Evolutionary conservation across 2,888 invertebrate species (phyloP), one percentile per base, ranked within the genome.

Genomic region (Dicranocentrus wangi): DNA sequence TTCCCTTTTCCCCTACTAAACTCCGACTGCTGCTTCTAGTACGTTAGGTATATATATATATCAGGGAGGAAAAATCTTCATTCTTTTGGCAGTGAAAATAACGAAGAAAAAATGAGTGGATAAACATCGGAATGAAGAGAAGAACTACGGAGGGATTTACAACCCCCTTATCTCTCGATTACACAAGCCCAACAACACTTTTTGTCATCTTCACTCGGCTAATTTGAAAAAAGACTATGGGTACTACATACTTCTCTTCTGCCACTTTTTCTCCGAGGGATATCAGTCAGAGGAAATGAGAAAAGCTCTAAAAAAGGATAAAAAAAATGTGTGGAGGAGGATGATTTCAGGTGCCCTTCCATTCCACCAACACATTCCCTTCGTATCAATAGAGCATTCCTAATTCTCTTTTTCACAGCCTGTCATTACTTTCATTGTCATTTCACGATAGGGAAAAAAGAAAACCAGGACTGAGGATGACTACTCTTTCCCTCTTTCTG

Each of bases 41-140:
- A n/a, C n/a, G n/a, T n/a, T n/a, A n/a, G n/a, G n/a, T n/a, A n/a
- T n/a, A n/a, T n/a, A n/a, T n/a, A n/a, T n/a, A 10, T 32, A 32
- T 32, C 32, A 32, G 32, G 10, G 32, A 10, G 32, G 81, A 1
- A 55, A 53, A 84, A 84, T 85, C 85, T 84, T 75, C 71, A 78
- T 84, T 84, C 82, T 19, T 51, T 84, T 84, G 84, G 84, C 84
- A 83, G 55, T 55, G 82, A 82, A 86, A 84, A 85, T 83, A 85
- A 86, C 82, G 84, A 86, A 84, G 86, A 83, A 86, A 85, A 86
- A 85, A 86, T 86, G 86, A 86, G 85, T 83, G 85, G 86, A 86
- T 86, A 86, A 85, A 85, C 86, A 86, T 83, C 82, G 81, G 83
- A 84, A 75, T 51, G 42, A 28, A 25, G 58, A 58, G 73, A 78